Evolutionary conservation across 2,113 vertebrate species (phyloP).

Genomic region (Peromyscus maniculatus): DNA sequence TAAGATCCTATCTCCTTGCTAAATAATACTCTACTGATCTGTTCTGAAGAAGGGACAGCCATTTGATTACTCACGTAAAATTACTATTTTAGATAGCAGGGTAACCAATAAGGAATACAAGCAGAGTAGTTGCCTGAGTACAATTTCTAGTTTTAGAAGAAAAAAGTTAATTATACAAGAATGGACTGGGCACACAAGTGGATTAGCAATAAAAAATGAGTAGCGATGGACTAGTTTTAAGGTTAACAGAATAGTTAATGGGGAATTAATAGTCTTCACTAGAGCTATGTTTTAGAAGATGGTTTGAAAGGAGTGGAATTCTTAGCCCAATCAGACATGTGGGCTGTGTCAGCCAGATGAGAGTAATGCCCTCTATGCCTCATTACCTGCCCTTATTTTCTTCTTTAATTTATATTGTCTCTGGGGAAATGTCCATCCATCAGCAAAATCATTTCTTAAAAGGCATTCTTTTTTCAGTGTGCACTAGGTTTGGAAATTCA

Average conservation of each 20-base stretch:
- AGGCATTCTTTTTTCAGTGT: conserved; percentile 10
- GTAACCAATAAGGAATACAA: background rate
- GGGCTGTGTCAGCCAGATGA: background rate
- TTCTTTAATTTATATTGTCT: conserved; percentile 64
- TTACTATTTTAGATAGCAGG: background rate
- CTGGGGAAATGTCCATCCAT: conserved; percentile 41
- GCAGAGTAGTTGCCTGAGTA: background rate
- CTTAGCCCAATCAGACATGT: background rate
- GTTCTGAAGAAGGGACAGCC: background rate
- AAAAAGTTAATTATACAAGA: background rate
- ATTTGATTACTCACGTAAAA: background rate
- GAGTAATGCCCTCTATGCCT: conserved; percentile 27
- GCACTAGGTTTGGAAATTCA: conserved; percentile 37
- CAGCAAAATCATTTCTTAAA: conserved; percentile 45
- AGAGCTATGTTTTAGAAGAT: background rate
- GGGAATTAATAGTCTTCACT: background rate
- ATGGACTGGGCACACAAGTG: background rate
- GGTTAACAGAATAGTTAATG: background rate
- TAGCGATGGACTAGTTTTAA: background rate
- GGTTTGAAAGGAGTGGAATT: conserved; percentile 50
- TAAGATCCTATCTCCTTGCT: background rate
- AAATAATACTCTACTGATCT: background rate
- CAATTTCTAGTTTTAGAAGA: background rate
- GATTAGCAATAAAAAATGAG: background rate
- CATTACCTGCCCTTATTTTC: conserved; percentile 56